Evolutionary conservation across 2,888 invertebrate species (phyloP).

Genomic region (Nemurella pictetii): DNA sequence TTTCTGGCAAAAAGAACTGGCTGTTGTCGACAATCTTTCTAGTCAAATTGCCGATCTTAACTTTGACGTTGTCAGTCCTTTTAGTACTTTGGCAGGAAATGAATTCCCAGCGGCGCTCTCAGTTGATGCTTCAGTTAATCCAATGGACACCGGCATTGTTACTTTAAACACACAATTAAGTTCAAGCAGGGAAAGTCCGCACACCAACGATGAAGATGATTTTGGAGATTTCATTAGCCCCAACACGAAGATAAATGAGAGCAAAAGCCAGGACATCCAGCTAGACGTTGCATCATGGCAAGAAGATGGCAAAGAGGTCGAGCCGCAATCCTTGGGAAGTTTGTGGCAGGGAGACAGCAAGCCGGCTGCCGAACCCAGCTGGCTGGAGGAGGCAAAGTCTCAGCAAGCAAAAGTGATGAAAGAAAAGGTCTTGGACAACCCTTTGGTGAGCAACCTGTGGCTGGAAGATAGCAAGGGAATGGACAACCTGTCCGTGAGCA

Average conservation of each 20-base stretch:
- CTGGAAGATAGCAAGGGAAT: conserved; percentile 9
- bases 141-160: background rate
- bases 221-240: conserved; percentile 44
- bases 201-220: conserved; percentile 40
- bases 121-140: background rate
- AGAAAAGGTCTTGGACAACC: conserved; percentile 19
- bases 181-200: background rate
- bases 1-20: conserved; percentile 3
- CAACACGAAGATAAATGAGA: background rate
- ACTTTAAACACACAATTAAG: no score
- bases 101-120: background rate
- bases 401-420: background rate
- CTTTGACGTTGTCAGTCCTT: no score
- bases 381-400: conserved; percentile 1
- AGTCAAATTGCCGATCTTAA: background rate
- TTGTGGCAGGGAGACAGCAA: conserved; percentile 47
- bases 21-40: background rate
- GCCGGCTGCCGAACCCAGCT: background rate
- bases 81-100: no score
- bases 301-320: conserved; percentile 40
- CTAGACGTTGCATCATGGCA: conserved; percentile 1
- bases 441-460: conserved; percentile 25
- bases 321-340: conserved; percentile 51
- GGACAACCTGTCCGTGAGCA: conserved; percentile 51
- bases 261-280: background rate